phyloP scores from a whole-genome alignment of 2,888 invertebrate species.

The Stenichneumon culpator region DNA sequence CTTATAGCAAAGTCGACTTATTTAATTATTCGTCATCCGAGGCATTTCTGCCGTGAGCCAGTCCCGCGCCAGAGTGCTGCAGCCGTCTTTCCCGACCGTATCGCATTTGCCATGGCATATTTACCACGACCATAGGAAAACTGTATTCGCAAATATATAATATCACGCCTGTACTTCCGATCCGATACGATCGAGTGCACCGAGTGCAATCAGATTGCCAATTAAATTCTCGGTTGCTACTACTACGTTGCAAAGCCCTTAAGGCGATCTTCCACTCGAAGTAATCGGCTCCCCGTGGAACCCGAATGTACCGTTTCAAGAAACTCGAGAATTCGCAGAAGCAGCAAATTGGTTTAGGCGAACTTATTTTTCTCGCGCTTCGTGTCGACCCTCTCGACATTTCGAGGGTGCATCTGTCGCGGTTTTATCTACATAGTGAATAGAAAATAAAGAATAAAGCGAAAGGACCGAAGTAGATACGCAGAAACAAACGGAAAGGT shows the following conservation, averaged over 20 bases:
- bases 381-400: not conserved
- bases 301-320: not conserved
- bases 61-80: too few relatives aligned
- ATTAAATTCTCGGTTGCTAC: not conserved
- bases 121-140: too few relatives aligned
- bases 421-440: not conserved
- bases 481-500: not conserved
- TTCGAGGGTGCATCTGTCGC: not conserved
- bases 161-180: not conserved
- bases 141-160: not conserved
- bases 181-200: not conserved
- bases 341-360: not conserved
- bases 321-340: not conserved
- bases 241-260: conserved; percentile 1
- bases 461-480: not conserved
- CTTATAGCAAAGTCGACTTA: too few relatives aligned
- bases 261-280: conserved; percentile 11
- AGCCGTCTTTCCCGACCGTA: too few relatives aligned
- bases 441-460: not conserved
- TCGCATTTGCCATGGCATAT: too few relatives aligned
- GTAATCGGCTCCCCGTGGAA: not conserved
- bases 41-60: too few relatives aligned
- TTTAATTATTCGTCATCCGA: too few relatives aligned
- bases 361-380: not conserved
- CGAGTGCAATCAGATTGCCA: not conserved